Conservation (phyloP, 2,888 invertebrate genomes). For the Drosophila birchii region DNA sequence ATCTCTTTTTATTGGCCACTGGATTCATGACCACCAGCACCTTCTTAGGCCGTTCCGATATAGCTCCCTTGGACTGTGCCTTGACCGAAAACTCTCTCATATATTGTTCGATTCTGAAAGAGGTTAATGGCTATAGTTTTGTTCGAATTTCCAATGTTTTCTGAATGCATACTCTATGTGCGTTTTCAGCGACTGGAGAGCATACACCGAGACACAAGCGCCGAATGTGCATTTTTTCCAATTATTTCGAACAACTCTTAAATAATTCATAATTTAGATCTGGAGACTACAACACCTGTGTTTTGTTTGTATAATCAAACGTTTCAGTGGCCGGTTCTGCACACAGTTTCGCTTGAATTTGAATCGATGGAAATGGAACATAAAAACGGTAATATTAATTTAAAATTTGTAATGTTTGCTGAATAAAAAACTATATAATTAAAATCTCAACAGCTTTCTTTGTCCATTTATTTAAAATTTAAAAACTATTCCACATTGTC, state of each 20-base stretch:
- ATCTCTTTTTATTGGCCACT: constrained; percentile 91
- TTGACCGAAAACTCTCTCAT: constrained; percentile 92
- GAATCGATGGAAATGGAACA: constrained; percentile 16
- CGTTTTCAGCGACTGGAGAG: constrained; percentile 88
- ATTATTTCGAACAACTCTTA: constrained; percentile 85
- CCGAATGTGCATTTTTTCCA: constrained; percentile 95
- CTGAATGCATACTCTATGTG: constrained; percentile 89
- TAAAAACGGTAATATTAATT: background rate
- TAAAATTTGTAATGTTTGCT: no score
- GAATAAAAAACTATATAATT: background rate
- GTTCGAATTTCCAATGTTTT: background rate
- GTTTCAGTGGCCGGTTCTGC: background rate
- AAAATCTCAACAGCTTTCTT: background rate
- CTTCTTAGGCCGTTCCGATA: constrained; percentile 86
- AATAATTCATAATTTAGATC: constrained; percentile 56
- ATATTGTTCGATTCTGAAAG: constrained; percentile 89
- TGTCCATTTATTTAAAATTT: background rate
- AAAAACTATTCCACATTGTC: constrained; percentile 85
- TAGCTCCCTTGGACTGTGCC: constrained; percentile 87
- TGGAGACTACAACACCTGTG: constrained; percentile 8
- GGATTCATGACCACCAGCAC: constrained; percentile 96
- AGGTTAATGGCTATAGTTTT: background rate
- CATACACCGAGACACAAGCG: constrained; percentile 89
- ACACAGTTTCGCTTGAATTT: background rate
- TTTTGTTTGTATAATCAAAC: constrained; percentile 15